phyloP scores from a whole-genome alignment of 2,888 invertebrate genomes.

The Pocota personata region DNA sequence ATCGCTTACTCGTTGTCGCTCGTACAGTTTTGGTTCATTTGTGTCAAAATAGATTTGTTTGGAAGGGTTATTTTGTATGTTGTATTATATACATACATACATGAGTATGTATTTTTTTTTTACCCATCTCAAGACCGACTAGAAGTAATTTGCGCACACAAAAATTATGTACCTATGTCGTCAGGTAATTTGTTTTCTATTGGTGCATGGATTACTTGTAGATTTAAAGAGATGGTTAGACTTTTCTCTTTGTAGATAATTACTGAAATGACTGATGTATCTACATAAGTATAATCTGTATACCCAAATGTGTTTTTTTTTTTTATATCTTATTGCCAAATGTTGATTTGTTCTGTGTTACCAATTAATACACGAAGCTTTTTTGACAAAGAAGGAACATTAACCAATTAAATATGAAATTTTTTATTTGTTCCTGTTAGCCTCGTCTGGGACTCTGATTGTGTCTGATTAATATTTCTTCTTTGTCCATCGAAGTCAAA shows the following conservation, averaged over 20 bases:
- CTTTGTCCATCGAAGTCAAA: background rate
- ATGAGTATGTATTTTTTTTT: background rate
- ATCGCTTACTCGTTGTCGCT: conserved; percentile 45
- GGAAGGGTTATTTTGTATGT: conserved; percentile 40
- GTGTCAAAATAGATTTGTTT: conserved; percentile 46
- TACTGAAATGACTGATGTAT: conserved; percentile 16
- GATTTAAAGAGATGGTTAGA: conserved; percentile 34
- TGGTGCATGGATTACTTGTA: conserved; percentile 40
- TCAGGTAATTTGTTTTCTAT: conserved; percentile 47
- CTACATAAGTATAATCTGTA: background rate
- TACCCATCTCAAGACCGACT: background rate
- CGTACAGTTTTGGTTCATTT: conserved; percentile 41
- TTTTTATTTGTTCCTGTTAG: background rate
- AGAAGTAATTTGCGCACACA: conserved; percentile 29
- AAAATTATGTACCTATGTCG: conserved; percentile 33
- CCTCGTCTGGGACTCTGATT: background rate
- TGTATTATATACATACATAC: background rate
- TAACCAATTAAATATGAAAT: background rate
- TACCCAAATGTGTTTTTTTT: background rate
- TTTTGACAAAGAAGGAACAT: background rate
- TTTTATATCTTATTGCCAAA: background rate
- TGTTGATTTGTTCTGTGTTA: background rate
- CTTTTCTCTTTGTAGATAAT: conserved; percentile 28
- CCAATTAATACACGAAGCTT: background rate
- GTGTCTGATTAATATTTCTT: background rate